These are phyloP conservation scores for Xiphophorus couchianus DNA, from an alignment of 2,113 vertebrate species.

Conservation along the genomic window DNA sequence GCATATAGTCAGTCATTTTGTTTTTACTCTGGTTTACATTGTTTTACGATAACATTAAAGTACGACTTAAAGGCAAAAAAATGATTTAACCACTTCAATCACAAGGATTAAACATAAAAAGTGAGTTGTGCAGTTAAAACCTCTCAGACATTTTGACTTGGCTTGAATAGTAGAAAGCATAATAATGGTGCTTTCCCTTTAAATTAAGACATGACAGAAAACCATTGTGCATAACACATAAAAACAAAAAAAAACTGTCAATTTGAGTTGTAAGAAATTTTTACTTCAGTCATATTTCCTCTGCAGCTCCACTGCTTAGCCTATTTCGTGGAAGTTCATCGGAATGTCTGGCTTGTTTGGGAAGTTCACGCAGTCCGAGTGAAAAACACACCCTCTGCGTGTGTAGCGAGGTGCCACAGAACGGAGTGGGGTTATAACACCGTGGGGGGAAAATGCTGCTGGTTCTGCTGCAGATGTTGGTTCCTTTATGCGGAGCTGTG, in stretches of 20 bases:
- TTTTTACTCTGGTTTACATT: too few species aligned
- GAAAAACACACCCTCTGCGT: slow-evolving; percentile 33
- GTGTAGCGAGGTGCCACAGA: slow-evolving; percentile 80
- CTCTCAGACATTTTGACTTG: too few species aligned
- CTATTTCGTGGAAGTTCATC: slow-evolving; percentile 53
- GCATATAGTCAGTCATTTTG: too few species aligned
- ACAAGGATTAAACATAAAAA: too few species aligned
- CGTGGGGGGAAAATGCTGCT: slow-evolving; percentile 47
- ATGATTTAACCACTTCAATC: too few species aligned
- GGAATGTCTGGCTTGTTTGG: slow-evolving; percentile 40
- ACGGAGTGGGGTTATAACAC: slow-evolving; percentile 50
- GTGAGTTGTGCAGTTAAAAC: too few species aligned
- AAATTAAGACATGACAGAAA: neutral
- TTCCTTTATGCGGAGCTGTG: slow-evolving; percentile 36
- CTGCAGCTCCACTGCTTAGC: slow-evolving; percentile 78
- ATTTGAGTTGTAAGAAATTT: neutral
- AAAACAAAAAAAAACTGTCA: neutral
- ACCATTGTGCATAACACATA: neutral
- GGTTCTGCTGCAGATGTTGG: slow-evolving; percentile 55
- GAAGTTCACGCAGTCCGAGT: slow-evolving; percentile 16
- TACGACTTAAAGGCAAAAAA: too few species aligned
- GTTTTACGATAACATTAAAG: too few species aligned
- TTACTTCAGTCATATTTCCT: slow-evolving; percentile 12
- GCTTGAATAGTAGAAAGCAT: neutral
- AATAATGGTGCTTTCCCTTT: neutral